Conservation (phyloP, 2,888 invertebrate genomes). For the Latrodectus elegans region DNA sequence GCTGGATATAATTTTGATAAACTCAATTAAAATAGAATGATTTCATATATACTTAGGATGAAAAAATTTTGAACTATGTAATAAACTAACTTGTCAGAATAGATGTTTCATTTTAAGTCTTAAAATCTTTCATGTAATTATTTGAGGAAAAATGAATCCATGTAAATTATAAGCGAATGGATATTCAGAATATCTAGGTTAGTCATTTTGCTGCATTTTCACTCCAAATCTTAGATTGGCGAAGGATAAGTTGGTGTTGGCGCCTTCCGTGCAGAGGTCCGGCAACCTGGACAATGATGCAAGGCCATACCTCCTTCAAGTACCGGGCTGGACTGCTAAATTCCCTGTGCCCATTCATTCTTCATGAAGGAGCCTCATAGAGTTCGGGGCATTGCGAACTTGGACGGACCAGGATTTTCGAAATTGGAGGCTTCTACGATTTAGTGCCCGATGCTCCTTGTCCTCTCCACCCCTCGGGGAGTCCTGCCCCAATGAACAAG, state of each 20-base stretch:
- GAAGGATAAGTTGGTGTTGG: background rate
- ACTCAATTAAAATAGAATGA: no score
- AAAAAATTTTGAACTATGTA: no score
- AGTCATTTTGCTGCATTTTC: no score
- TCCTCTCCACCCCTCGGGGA: background rate
- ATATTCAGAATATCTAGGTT: no score
- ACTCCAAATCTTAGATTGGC: no score
- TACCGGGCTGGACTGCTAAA: conserved; percentile 59
- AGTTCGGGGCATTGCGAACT: conserved; percentile 4
- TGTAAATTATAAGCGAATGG: no score
- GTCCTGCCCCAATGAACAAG: conserved; percentile 35
- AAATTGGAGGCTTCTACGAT: conserved; percentile 14
- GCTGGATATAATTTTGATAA: no score
- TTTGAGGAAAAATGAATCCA: no score
- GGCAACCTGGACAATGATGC: conserved; percentile 60
- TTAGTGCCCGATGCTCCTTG: conserved; percentile 29
- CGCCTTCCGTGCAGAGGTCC: conserved; percentile 5
- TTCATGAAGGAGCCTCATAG: conserved; percentile 46
- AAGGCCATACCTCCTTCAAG: conserved; percentile 60
- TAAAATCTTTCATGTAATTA: no score
- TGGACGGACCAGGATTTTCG: conserved; percentile 36
- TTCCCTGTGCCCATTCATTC: conserved; percentile 55
- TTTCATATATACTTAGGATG: no score
- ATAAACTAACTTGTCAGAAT: no score
- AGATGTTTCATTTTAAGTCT: no score